These are phyloP conservation scores for Cryptotis parvus DNA, from an alignment of 2,113 vertebrate genomes.

Conservation along the genomic window DNA sequence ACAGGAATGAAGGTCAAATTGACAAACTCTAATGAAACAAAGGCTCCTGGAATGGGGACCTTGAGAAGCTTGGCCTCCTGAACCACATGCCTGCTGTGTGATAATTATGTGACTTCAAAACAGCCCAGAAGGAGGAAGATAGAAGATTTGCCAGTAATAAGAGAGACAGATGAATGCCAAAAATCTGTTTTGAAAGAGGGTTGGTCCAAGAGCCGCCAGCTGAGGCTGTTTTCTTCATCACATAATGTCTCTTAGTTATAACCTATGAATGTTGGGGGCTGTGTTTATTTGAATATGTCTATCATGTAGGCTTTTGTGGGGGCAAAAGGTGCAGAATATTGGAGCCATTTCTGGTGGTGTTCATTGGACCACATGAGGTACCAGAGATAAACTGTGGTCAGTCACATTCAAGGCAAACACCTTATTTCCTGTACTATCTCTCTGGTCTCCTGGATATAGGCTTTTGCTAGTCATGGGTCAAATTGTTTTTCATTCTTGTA, in stretches of 20 bases:
- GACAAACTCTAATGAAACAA: slow-evolving; percentile 14
- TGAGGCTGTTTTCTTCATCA: not conserved
- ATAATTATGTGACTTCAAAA: slow-evolving; percentile 6
- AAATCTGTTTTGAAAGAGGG: not conserved
- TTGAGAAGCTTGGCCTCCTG: not conserved
- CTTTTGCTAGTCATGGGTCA: not conserved
- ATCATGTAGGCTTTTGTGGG: not conserved
- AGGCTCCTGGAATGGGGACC: slow-evolving; percentile 26
- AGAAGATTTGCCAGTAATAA: slow-evolving; percentile 26
- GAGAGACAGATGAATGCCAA: slow-evolving; percentile 1
- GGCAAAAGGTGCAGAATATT: too few species aligned
- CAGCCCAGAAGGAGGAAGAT: slow-evolving; percentile 52
- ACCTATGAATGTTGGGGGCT: not conserved
- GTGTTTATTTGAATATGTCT: not conserved
- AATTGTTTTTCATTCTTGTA: not conserved
- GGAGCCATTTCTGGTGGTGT: too few species aligned
- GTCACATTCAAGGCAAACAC: too few species aligned
- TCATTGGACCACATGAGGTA: too few species aligned
- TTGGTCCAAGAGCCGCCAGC: not conserved
- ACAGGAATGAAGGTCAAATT: slow-evolving; percentile 33
- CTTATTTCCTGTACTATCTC: not conserved
- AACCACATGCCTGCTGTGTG: slow-evolving; percentile 39
- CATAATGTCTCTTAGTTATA: not conserved
- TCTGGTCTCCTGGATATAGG: not conserved
- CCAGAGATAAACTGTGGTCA: too few species aligned